A percentile compares a stretch with the other conserved stretches of the same genome.
phyloP scores from a whole-genome alignment of 2,888 invertebrate genomes.

The Orchesella flavescens region DNA sequence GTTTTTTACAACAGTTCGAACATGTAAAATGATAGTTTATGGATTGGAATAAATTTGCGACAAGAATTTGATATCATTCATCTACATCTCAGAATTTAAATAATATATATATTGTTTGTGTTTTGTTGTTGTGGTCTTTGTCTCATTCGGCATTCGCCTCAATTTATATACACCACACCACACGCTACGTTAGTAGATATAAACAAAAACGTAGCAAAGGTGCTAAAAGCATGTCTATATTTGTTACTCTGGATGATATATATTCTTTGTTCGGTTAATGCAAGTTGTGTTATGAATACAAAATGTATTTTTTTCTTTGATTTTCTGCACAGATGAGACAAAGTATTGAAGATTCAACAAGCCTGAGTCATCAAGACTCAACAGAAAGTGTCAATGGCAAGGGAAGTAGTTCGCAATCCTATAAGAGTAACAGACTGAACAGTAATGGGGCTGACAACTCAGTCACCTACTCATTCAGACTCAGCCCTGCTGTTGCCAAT shows the following conservation, averaged over 20 bases:
- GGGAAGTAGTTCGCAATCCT: constrained; percentile 32
- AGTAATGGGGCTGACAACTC: constrained; percentile 38
- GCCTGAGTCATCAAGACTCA: constrained; percentile 43
- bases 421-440: constrained; percentile 40
- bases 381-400: constrained; percentile 49
- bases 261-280: background rate
- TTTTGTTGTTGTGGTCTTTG: background rate
- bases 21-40: constrained; percentile 23
- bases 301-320: constrained; percentile 9
- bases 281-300: background rate
- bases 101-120: background rate
- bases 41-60: background rate
- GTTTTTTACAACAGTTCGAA: constrained; percentile 1
- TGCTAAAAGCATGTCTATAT: constrained; percentile 6
- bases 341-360: constrained; percentile 37
- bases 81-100: constrained; percentile 3
- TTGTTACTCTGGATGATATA: background rate
- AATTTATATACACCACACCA: background rate
- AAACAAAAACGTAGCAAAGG: background rate
- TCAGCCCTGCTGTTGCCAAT: constrained; percentile 44
- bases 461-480: constrained; percentile 44
- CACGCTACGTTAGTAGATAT: too few relatives aligned
- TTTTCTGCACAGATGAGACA: constrained; percentile 38
- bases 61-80: constrained; percentile 10
- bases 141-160: constrained; percentile 14